These are phyloP conservation scores for Zeus faber DNA, from an alignment of 2,113 vertebrate genomes.

Conservation along the genomic window DNA sequence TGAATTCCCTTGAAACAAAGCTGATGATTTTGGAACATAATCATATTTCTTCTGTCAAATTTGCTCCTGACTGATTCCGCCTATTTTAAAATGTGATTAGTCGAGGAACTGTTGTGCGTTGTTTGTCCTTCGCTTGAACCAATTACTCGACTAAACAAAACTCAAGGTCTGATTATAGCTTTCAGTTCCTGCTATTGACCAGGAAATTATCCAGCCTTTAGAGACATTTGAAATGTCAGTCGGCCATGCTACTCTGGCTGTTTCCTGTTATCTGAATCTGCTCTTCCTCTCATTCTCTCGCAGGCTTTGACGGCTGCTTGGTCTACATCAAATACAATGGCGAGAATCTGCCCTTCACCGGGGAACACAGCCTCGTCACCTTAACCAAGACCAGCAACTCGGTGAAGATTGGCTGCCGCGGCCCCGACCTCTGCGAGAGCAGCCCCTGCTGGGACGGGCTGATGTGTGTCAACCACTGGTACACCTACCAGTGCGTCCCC, in stretches of 20 bases:
- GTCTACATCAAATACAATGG: conserved; percentile 86
- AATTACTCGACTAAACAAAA: conserved; percentile 56
- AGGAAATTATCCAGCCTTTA: conserved; percentile 22
- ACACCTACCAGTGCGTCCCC: conserved; percentile 87
- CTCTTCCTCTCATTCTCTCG: conserved; percentile 5
- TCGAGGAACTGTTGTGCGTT: conserved; percentile 30
- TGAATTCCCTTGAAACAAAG: too few relatives aligned
- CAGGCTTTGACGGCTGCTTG: conserved; percentile 93
- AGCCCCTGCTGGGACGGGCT: conserved; percentile 88
- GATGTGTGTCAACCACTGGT: conserved; percentile 95
- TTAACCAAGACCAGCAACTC: conserved; percentile 83
- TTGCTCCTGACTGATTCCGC: conserved; percentile 28
- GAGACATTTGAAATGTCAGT: too few relatives aligned
- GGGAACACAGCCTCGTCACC: conserved; percentile 82
- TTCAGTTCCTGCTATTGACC: too few relatives aligned
- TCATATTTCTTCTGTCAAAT: conserved; percentile 43
- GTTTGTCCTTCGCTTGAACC: conserved; percentile 39
- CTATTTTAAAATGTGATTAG: conserved; percentile 27
- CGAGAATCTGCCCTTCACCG: conserved; percentile 86
- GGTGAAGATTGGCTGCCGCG: conserved; percentile 88
- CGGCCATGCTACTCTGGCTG: too few relatives aligned
- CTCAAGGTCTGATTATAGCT: too few relatives aligned
- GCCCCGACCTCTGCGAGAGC: conserved; percentile 91
- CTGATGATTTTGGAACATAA: conserved; percentile 25
- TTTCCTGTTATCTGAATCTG: conserved; percentile 36